These are phyloP conservation scores for Percopsis omiscomaycus DNA, from an alignment of 2,797 vertebrate species.

Conservation along the genomic window DNA sequence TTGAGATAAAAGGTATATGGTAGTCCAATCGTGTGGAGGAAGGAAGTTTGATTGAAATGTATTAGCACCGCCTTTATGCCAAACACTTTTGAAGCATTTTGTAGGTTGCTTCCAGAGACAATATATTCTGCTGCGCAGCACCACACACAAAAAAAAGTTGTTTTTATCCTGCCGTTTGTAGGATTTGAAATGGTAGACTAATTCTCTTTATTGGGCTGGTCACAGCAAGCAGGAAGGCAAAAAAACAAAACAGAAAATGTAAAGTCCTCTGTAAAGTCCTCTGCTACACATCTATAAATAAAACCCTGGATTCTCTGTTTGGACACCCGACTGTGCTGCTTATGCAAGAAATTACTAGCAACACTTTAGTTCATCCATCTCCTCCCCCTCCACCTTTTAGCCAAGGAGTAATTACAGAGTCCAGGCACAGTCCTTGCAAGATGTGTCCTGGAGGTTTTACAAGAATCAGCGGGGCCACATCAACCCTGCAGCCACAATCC, in stretches of 20 bases:
- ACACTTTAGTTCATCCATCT: slow-evolving; percentile 43
- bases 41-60: too few species aligned
- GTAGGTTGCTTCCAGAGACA: not conserved
- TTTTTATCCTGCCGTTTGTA: slow-evolving; percentile 10
- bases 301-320: slow-evolving; percentile 52
- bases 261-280: slow-evolving; percentile 26
- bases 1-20: too few species aligned
- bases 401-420: slow-evolving; percentile 37
- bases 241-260: not conserved
- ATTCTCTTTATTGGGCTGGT: too few species aligned
- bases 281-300: slow-evolving; percentile 62
- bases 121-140: not conserved
- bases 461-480: not conserved
- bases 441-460: slow-evolving; percentile 25
- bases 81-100: not conserved
- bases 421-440: slow-evolving; percentile 17
- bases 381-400: slow-evolving; percentile 9
- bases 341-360: slow-evolving; percentile 57
- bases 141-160: too few species aligned
- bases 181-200: slow-evolving; percentile 3
- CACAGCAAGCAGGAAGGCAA: slow-evolving; percentile 14
- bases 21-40: too few species aligned
- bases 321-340: slow-evolving; percentile 56
- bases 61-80: too few species aligned
- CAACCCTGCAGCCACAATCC: slow-evolving; percentile 1